Conservation (phyloP, 2,113 vertebrate species). For the Stegastes partitus region DNA sequence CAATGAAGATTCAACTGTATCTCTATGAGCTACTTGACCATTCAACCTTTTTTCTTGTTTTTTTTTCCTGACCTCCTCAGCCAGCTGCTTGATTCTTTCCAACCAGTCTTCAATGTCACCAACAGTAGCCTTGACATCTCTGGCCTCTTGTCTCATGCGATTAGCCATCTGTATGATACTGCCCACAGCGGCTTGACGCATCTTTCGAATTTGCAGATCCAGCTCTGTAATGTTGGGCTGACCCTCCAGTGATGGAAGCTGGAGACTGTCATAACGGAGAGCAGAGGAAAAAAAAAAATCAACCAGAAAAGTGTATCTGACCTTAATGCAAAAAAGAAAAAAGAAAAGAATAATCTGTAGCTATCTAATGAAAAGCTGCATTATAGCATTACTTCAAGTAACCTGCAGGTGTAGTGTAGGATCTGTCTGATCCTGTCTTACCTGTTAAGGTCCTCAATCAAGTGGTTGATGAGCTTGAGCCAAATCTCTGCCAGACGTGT, state of each 20-base stretch:
- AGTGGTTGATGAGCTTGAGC: conserved; percentile 90
- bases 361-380: background rate
- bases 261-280: conserved; percentile 70
- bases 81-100: conserved; percentile 90
- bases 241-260: conserved; percentile 87
- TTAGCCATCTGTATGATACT: conserved; percentile 87
- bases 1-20: background rate
- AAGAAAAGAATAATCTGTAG: too few relatives aligned
- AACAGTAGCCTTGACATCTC: conserved; percentile 88
- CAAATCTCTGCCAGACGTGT: conserved; percentile 86
- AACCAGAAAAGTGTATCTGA: background rate
- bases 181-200: conserved; percentile 85
- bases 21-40: background rate
- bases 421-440: conserved; percentile 49
- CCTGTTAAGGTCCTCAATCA: conserved; percentile 89
- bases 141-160: conserved; percentile 87
- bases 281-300: background rate
- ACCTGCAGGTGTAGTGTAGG: background rate
- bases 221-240: conserved; percentile 90
- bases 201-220: conserved; percentile 91
- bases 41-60: background rate
- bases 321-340: background rate
- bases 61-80: conserved; percentile 89
- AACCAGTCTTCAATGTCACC: conserved; percentile 94
- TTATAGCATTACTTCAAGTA: background rate